phyloP scores from a whole-genome alignment of 2,797 vertebrate genomes.

The Astyanax mexicanus region DNA sequence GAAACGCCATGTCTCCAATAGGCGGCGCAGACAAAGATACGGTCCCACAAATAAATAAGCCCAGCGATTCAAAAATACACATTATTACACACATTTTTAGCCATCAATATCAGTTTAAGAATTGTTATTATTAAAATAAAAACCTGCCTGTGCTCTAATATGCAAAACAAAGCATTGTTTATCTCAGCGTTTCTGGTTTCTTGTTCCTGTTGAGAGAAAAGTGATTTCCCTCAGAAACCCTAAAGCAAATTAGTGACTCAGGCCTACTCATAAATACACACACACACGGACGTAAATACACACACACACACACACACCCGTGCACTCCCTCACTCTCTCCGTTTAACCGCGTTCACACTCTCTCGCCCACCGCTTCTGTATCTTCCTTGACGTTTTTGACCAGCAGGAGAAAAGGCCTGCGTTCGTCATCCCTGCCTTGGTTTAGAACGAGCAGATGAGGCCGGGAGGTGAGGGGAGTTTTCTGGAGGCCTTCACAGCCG shows the following conservation, averaged over 20 bases:
- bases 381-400: slow-evolving; percentile 25
- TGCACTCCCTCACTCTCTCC: not conserved
- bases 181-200: not conserved
- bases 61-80: too few species aligned
- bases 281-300: slow-evolving; percentile 16
- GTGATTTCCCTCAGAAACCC: slow-evolving; percentile 5
- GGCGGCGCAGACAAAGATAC: too few species aligned
- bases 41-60: too few species aligned
- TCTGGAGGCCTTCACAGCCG: too few species aligned
- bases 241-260: slow-evolving; percentile 17
- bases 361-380: slow-evolving; percentile 5
- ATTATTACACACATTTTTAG: too few species aligned
- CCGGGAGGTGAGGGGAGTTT: not conserved
- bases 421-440: not conserved
- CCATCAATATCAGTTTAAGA: too few species aligned
- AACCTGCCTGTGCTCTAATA: too few species aligned
- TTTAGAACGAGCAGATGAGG: not conserved
- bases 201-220: not conserved
- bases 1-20: too few species aligned
- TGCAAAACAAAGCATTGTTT: not conserved
- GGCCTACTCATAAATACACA: slow-evolving; percentile 5
- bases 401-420: slow-evolving; percentile 22
- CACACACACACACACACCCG: slow-evolving; percentile 8
- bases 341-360: not conserved
- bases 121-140: too few species aligned